phyloP scores from a whole-genome alignment of 2,888 invertebrate species.

The Apodemia mormo region DNA sequence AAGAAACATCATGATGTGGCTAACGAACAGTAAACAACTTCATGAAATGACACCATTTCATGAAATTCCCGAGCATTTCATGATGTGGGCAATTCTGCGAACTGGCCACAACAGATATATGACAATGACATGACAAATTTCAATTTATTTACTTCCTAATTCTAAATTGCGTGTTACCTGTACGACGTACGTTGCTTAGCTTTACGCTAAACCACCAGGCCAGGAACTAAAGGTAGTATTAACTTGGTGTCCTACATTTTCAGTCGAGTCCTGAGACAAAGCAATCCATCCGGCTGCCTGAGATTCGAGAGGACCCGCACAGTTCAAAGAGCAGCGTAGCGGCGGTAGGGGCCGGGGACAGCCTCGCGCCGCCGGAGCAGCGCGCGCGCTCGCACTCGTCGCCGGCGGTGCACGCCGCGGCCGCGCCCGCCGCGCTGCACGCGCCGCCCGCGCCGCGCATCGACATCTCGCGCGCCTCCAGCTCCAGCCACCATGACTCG shows the following conservation, averaged over 20 bases:
- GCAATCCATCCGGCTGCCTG: constrained; percentile 78
- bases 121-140: too few relatives aligned
- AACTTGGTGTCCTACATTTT: constrained; percentile 29
- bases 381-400: constrained; percentile 71
- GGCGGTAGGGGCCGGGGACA: constrained; percentile 43
- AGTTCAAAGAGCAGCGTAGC: constrained; percentile 41
- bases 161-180: too few relatives aligned
- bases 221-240: too few relatives aligned
- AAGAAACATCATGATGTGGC: too few relatives aligned
- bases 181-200: too few relatives aligned
- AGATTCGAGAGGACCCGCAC: constrained; percentile 75
- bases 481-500: constrained; percentile 93
- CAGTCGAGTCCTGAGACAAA: constrained; percentile 84
- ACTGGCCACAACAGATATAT: too few relatives aligned
- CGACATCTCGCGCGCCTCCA: constrained; percentile 94
- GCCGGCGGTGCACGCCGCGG: constrained; percentile 48
- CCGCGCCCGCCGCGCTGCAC: constrained; percentile 50
- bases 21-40: too few relatives aligned
- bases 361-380: constrained; percentile 56
- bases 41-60: too few relatives aligned
- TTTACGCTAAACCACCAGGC: too few relatives aligned
- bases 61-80: too few relatives aligned
- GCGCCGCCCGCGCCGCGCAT: constrained; percentile 91
- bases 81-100: too few relatives aligned
- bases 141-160: too few relatives aligned